A percentile compares a stretch with the other conserved stretches of the same genome.
Conservation (phyloP, 2,888 invertebrate species). For the Argyresthia goedartella region DNA sequence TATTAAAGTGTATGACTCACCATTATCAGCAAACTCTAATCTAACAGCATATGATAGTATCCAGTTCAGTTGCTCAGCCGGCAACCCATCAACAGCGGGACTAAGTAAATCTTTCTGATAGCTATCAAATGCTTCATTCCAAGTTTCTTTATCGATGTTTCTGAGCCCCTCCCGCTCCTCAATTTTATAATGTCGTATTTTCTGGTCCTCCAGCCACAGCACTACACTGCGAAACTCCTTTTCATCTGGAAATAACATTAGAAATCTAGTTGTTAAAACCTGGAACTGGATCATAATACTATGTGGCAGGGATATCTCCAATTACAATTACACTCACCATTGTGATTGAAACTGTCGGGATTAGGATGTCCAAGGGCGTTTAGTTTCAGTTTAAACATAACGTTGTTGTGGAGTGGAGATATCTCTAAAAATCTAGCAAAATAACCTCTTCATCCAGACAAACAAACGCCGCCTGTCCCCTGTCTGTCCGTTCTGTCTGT, state of each 20-base stretch:
- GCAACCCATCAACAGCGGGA: conserved; percentile 71
- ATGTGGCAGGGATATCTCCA: background rate
- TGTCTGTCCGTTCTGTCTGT: no score
- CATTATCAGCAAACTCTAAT: conserved; percentile 85
- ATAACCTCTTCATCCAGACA: no score
- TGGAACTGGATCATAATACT: background rate
- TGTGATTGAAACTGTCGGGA: conserved; percentile 76
- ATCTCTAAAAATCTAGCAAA: no score
- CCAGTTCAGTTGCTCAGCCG: conserved; percentile 86
- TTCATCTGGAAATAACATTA: conserved; percentile 71
- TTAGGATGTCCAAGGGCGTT: conserved; percentile 83
- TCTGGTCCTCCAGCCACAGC: conserved; percentile 94
- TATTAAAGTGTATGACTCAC: conserved; percentile 42
- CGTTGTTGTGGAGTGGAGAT: no score
- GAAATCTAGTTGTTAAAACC: background rate
- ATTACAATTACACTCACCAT: conserved; percentile 66
- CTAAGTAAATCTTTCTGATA: conserved; percentile 84
- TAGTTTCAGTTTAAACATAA: background rate
- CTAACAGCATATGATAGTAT: conserved; percentile 86
- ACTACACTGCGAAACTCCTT: conserved; percentile 84
- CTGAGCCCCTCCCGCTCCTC: conserved; percentile 84
- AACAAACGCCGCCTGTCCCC: no score
- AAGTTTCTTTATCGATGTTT: conserved; percentile 74
- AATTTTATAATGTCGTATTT: conserved; percentile 88
- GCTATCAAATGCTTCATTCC: conserved; percentile 78